Evolutionary conservation across 2,888 invertebrate genomes (phyloP).

Genomic region (Mellilla xanthometata): DNA sequence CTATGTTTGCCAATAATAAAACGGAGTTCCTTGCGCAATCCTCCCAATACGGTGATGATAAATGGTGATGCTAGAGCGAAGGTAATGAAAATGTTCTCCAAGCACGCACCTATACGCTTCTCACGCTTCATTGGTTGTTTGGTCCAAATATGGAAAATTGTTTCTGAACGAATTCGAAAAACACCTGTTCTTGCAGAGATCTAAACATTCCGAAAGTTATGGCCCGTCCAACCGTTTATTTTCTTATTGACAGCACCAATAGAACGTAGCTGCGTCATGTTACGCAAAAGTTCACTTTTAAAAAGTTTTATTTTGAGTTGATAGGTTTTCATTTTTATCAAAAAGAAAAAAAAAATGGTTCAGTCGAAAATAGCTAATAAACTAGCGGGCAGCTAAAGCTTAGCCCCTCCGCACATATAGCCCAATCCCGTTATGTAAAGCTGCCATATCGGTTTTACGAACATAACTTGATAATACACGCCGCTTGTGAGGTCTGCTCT

Average conservation of each 20-base stretch:
- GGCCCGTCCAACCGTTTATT: too few species aligned
- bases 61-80: not conserved
- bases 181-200: constrained; percentile 3
- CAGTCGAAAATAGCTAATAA: constrained; percentile 22
- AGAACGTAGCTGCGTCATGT: too few species aligned
- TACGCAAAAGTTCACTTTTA: too few species aligned
- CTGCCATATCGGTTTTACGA: constrained; percentile 24
- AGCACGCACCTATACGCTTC: not conserved
- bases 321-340: too few species aligned
- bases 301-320: too few species aligned
- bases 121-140: not conserved
- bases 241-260: too few species aligned
- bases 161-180: too few species aligned
- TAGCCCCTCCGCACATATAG: constrained; percentile 21
- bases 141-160: too few species aligned
- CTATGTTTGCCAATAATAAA: not conserved
- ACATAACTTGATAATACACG: constrained; percentile 20
- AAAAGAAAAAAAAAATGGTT: too few species aligned
- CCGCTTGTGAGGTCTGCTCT: constrained; percentile 16
- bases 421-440: constrained; percentile 42
- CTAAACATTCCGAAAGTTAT: constrained; percentile 14
- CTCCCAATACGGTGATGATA: not conserved
- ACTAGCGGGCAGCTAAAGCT: constrained; percentile 21
- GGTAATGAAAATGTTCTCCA: not conserved
- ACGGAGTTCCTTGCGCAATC: not conserved